A percentile compares a stretch with the other conserved stretches of the same genome.
These are phyloP conservation scores for Steatornis caripensis DNA, from an alignment of 2,113 vertebrate species.

Conservation along the genomic window DNA sequence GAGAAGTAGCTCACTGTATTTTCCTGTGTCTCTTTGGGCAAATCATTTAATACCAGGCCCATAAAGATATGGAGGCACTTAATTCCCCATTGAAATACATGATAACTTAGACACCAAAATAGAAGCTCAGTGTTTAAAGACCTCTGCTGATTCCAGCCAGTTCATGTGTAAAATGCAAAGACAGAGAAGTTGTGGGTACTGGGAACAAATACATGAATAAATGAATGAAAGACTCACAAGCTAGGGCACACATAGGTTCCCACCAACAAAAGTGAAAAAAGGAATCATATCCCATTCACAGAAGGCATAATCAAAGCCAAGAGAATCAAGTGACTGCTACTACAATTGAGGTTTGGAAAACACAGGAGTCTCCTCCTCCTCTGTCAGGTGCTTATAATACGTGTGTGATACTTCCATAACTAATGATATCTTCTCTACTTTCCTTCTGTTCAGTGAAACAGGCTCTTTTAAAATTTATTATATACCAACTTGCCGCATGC, in stretches of 20 bases:
- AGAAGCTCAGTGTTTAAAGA: background rate
- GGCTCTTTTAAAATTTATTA: background rate
- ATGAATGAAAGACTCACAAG: background rate
- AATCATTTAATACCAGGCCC: background rate
- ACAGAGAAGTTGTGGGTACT: background rate
- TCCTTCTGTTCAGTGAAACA: background rate
- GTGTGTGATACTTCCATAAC: background rate
- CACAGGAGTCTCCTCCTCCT: background rate
- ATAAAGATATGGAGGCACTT: background rate
- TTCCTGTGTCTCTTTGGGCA: background rate
- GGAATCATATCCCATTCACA: background rate
- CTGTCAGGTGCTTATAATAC: background rate
- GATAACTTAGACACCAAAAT: background rate
- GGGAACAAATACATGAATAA: background rate
- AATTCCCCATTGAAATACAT: background rate
- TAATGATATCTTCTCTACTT: background rate
- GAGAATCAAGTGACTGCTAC: background rate
- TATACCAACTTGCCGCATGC: background rate
- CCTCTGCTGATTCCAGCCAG: background rate
- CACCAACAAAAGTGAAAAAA: background rate
- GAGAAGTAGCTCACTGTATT: background rate
- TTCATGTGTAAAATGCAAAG: background rate
- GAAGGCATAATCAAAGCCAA: background rate
- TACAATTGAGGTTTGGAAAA: background rate
- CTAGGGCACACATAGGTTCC: background rate